These are phyloP conservation scores for Paedocypris micromegethes DNA, from an alignment of 2,797 vertebrate species.

Conservation along the genomic window DNA sequence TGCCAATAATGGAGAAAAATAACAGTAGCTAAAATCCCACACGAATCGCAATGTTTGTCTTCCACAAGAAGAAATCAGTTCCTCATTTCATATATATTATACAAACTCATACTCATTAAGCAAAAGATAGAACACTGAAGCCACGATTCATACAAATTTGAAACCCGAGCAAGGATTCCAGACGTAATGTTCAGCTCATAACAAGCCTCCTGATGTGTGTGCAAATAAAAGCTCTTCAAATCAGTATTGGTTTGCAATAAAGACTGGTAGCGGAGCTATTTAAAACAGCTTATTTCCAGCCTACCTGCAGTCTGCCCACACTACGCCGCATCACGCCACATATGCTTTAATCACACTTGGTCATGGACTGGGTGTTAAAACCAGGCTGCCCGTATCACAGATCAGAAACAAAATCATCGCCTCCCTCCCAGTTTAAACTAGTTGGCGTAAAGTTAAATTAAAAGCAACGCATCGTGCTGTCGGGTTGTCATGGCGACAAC, in stretches of 20 bases:
- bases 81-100: too few relatives aligned
- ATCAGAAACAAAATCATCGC: conserved; percentile 66
- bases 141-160: not conserved
- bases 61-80: too few relatives aligned
- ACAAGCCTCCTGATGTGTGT: conserved; percentile 25
- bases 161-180: not conserved
- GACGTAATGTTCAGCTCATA: conserved; percentile 7
- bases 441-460: conserved; percentile 44
- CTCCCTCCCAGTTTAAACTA: conserved; percentile 8
- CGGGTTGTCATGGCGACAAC: conserved; percentile 61
- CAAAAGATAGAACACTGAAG: too few relatives aligned
- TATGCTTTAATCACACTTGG: conserved; percentile 28
- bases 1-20: too few relatives aligned
- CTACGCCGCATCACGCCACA: conserved; percentile 31
- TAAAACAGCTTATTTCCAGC: conserved; percentile 42
- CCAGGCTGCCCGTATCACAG: conserved; percentile 7
- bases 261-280: conserved; percentile 38
- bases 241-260: conserved; percentile 31
- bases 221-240: conserved; percentile 22
- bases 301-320: conserved; percentile 36
- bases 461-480: conserved; percentile 47
- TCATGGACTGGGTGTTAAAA: not conserved
- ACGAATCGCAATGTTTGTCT: too few relatives aligned
- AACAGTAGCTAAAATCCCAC: too few relatives aligned
- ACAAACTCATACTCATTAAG: too few relatives aligned